phyloP scores from a whole-genome alignment of 2,888 invertebrate genomes.

The Eupithecia centaureata region DNA sequence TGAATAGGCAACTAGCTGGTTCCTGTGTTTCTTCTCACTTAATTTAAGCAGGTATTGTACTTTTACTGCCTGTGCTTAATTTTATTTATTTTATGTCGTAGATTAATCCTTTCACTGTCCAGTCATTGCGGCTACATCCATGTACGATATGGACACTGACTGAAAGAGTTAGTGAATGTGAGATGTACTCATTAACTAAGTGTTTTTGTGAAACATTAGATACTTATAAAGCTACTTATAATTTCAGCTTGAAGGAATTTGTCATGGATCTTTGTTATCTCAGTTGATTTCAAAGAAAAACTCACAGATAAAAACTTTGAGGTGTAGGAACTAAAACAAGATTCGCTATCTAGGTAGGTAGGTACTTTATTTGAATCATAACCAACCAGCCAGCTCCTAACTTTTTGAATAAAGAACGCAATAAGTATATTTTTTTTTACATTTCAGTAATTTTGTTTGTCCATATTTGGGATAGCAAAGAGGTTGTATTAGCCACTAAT shows the following conservation, averaged over 20 bases:
- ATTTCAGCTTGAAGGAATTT: too few species aligned
- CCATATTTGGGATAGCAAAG: neutral
- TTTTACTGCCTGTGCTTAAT: neutral
- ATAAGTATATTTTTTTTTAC: neutral
- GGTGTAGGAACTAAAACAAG: too few species aligned
- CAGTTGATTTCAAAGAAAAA: too few species aligned
- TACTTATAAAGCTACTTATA: too few species aligned
- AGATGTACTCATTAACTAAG: neutral
- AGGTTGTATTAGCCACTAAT: neutral
- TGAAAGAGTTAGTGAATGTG: neutral
- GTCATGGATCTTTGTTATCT: neutral
- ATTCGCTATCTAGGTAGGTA: too few species aligned
- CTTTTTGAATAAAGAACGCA: neutral
- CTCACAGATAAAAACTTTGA: too few species aligned
- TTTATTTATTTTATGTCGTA: neutral
- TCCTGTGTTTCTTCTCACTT: constrained; percentile 17
- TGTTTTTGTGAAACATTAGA: too few species aligned
- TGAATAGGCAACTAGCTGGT: constrained; percentile 19
- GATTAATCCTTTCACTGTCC: neutral
- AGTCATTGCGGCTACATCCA: neutral
- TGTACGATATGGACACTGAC: neutral
- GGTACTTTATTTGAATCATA: neutral
- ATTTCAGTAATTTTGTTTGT: too few species aligned
- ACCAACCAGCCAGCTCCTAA: neutral
- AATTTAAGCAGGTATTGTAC: constrained; percentile 11